These are phyloP conservation scores for Sebastes reedi DNA, from an alignment of 2,797 vertebrate species.

Conservation along the genomic window DNA sequence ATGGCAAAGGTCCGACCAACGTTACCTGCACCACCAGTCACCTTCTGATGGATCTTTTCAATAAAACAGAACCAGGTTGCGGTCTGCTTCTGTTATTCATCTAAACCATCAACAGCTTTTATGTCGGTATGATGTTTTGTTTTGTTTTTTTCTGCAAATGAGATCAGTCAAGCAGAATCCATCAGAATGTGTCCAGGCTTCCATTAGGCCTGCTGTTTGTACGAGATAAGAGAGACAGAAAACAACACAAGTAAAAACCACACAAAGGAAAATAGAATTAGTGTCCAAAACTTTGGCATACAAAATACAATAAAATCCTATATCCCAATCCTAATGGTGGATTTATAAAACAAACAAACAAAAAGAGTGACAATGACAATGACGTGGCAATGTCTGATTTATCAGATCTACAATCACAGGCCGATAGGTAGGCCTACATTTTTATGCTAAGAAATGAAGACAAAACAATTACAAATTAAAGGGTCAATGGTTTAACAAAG, in stretches of 20 bases:
- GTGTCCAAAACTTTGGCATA: not conserved
- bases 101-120: not conserved
- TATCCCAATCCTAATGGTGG: not conserved
- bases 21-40: too few species aligned
- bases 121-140: not conserved
- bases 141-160: not conserved
- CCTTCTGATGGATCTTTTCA: not conserved
- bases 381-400: not conserved
- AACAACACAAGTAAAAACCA: not conserved
- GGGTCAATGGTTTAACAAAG: not conserved
- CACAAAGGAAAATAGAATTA: not conserved
- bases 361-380: not conserved
- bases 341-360: not conserved
- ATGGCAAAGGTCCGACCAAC: too few species aligned
- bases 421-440: not conserved
- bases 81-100: not conserved
- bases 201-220: not conserved
- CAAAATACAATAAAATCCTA: not conserved
- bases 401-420: too few species aligned
- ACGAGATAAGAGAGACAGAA: not conserved
- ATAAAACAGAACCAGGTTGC: not conserved
- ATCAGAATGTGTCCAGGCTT: not conserved
- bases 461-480: not conserved
- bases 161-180: not conserved
- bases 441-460: not conserved